Conservation (phyloP, 1,140 invertebrate species). For the Drosophila erecta region DNA sequence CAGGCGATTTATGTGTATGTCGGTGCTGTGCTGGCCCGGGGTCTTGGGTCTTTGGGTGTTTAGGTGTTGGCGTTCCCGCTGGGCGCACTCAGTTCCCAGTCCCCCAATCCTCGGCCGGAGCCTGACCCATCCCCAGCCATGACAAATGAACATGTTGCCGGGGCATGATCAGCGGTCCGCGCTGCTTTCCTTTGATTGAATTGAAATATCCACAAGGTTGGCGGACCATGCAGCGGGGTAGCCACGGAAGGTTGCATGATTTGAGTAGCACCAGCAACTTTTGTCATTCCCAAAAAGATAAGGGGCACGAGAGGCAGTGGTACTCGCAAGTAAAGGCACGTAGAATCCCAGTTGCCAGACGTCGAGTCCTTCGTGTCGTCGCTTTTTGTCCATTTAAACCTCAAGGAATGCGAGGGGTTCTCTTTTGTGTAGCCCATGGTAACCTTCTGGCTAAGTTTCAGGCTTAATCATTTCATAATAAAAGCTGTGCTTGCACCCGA, state of each 20-base stretch:
- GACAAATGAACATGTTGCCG: constrained; percentile 62
- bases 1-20: constrained; percentile 40
- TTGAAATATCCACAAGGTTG: constrained; percentile 39
- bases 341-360: constrained; percentile 15
- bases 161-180: constrained; percentile 7
- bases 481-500: no score
- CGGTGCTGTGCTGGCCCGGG: constrained; percentile 26
- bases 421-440: not conserved
- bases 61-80: constrained; percentile 60
- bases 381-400: constrained; percentile 27
- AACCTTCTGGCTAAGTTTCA: not conserved
- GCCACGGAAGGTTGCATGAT: constrained; percentile 31
- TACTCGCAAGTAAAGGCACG: constrained; percentile 21
- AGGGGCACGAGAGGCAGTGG: constrained; percentile 36
- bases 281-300: constrained; percentile 53
- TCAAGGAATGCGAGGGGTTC: constrained; percentile 17
- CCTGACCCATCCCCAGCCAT: constrained; percentile 12
- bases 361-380: constrained; percentile 33
- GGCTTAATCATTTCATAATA: not conserved
- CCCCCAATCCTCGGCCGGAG: constrained; percentile 1
- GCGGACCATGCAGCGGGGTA: not conserved
- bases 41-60: constrained; percentile 17
- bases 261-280: constrained; percentile 45
- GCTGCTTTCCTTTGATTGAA: constrained; percentile 47
- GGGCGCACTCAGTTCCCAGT: constrained; percentile 36